phyloP scores from a whole-genome alignment of 2,113 vertebrate genomes.

The Paracanthobrama guichenoti region DNA sequence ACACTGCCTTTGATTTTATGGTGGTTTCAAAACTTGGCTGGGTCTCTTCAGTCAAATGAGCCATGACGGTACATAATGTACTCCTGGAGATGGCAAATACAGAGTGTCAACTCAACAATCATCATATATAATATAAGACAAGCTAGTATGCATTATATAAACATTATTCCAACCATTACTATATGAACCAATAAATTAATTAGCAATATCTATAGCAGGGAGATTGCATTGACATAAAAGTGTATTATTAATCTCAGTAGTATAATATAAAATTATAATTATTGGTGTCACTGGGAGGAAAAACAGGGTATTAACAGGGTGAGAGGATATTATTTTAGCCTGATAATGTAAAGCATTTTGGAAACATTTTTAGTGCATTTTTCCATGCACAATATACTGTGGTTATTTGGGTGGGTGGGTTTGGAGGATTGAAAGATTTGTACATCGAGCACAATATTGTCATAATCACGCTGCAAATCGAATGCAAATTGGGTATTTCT shows the following conservation, averaged over 20 bases:
- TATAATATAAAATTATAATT: background rate
- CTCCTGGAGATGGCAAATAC: slow-evolving; percentile 80
- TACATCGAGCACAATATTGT: background rate
- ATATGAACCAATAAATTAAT: background rate
- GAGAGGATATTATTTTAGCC: slow-evolving; percentile 29
- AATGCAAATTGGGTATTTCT: background rate
- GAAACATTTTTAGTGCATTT: background rate
- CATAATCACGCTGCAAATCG: slow-evolving; percentile 4
- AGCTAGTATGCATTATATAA: background rate
- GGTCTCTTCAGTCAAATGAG: slow-evolving; percentile 95
- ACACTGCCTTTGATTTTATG: slow-evolving; percentile 91
- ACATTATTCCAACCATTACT: background rate
- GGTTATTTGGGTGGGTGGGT: slow-evolving; percentile 24
- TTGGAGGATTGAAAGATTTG: background rate
- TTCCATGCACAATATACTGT: background rate
- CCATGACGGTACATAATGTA: slow-evolving; percentile 95
- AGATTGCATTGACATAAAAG: background rate
- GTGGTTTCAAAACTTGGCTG: slow-evolving; percentile 94
- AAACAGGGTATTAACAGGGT: slow-evolving; percentile 32
- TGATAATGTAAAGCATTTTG: background rate
- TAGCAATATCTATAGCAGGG: background rate
- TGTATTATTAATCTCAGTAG: slow-evolving; percentile 16
- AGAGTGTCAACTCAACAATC: slow-evolving; percentile 5
- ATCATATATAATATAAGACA: background rate
- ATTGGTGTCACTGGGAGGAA: slow-evolving; percentile 4